Evolutionary conservation across 2,888 invertebrate genomes (phyloP).

Genomic region (Acronicta alni): DNA sequence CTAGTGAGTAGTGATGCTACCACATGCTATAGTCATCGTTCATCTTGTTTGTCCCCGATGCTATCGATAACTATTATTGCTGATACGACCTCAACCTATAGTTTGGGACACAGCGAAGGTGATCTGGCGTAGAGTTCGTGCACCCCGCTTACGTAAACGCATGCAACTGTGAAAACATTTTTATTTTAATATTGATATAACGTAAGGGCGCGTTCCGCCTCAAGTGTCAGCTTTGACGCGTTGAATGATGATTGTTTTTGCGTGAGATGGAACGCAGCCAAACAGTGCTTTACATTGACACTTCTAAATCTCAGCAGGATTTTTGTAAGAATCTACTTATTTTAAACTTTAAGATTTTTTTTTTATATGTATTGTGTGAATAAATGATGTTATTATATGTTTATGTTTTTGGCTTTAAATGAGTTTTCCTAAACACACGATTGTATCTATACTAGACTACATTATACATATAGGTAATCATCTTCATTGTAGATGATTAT

Average conservation of each 20-base stretch:
- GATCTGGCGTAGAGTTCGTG: slow-evolving; percentile 78
- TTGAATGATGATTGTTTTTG: slow-evolving; percentile 52
- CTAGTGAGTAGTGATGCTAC: slow-evolving; percentile 50
- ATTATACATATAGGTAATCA: no score
- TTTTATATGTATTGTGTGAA: slow-evolving; percentile 4
- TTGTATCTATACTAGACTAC: no score
- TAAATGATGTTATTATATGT: no score
- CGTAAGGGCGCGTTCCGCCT: slow-evolving; percentile 57
- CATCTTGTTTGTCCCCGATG: slow-evolving; percentile 77
- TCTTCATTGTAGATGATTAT: slow-evolving; percentile 9
- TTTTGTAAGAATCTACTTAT: slow-evolving; percentile 17
- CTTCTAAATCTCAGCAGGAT: slow-evolving; percentile 40
- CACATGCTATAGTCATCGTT: slow-evolving; percentile 63
- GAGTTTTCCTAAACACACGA: no score
- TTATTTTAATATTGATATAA: slow-evolving; percentile 68
- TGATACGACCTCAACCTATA: slow-evolving; percentile 82
- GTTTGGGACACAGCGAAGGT: slow-evolving; percentile 85
- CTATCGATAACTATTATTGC: slow-evolving; percentile 83
- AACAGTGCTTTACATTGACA: slow-evolving; percentile 39
- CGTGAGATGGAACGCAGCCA: slow-evolving; percentile 52
- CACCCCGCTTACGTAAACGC: slow-evolving; percentile 84
- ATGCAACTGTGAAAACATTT: slow-evolving; percentile 79
- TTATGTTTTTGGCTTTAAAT: no score
- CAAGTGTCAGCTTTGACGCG: slow-evolving; percentile 48
- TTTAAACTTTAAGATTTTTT: slow-evolving; percentile 18